These are phyloP conservation scores for Plecotus auritus DNA, from an alignment of 2,113 vertebrate species.

Conservation along the genomic window DNA sequence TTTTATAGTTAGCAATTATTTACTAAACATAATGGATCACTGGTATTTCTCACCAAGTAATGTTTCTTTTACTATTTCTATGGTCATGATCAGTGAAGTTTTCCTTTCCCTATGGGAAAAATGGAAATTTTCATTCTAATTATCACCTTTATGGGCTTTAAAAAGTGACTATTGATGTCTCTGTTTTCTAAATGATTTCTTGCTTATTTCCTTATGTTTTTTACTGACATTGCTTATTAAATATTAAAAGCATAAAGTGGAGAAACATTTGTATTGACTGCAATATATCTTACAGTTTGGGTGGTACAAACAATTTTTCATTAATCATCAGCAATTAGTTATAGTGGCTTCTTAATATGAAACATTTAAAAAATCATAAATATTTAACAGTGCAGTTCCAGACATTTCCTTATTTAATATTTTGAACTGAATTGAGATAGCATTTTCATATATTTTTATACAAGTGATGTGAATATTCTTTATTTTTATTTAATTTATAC, in stretches of 20 bases:
- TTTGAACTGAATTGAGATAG: background rate
- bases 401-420: constrained; percentile 39
- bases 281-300: background rate
- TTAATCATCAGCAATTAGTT: background rate
- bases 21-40: background rate
- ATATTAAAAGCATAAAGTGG: background rate
- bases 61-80: background rate
- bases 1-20: background rate
- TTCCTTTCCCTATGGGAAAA: background rate
- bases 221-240: constrained; percentile 24
- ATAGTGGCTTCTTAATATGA: background rate
- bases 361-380: background rate
- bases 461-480: background rate
- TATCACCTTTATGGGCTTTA: background rate
- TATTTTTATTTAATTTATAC: background rate
- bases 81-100: background rate
- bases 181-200: background rate
- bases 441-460: background rate
- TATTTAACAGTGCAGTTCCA: background rate
- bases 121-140: background rate
- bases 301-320: background rate
- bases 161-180: background rate
- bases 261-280: background rate
- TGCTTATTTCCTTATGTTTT: background rate
- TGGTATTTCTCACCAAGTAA: background rate